Percentiles rank a stretch among this genome's conserved stretches.
These are phyloP conservation scores for Falcunculus frontatus DNA, from an alignment of 2,113 vertebrate species.

Conservation along the genomic window DNA sequence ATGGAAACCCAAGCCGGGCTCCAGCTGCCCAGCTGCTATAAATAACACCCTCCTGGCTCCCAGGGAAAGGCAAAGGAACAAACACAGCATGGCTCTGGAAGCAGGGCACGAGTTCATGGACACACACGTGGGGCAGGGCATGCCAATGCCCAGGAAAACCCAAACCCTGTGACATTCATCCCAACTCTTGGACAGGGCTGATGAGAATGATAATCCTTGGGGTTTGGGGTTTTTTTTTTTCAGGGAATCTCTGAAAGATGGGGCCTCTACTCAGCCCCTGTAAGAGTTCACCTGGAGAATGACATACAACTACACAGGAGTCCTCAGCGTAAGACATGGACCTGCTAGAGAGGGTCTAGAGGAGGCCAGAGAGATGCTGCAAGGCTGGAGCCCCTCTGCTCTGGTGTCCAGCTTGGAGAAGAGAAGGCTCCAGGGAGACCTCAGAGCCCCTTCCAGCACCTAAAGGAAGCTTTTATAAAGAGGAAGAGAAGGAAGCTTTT, in stretches of 20 bases:
- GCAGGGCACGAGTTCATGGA: background rate
- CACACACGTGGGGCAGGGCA: background rate
- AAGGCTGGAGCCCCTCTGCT: background rate
- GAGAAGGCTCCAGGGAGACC: background rate
- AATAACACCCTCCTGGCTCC: background rate
- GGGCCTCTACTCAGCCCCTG: background rate
- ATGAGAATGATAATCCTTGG: background rate
- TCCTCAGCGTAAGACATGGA: background rate
- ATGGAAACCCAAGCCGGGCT: conserved; percentile 17
- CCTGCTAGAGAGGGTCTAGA: background rate
- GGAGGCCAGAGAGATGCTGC: background rate
- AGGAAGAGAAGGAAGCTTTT: background rate
- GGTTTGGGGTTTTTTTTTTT: no score
- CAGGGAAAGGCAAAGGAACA: background rate
- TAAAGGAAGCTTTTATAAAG: background rate
- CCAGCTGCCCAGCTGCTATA: conserved; percentile 24
- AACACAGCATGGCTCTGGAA: background rate
- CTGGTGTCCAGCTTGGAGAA: background rate
- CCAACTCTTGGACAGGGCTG: background rate
- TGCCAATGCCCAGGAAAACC: fast-evolving
- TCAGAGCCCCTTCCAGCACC: background rate
- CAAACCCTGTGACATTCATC: background rate
- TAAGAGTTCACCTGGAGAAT: background rate
- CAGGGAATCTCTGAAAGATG: background rate
- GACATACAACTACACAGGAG: background rate